phyloP scores from a whole-genome alignment of 2,113 vertebrate genomes.

The Aspidoscelis tigris region DNA sequence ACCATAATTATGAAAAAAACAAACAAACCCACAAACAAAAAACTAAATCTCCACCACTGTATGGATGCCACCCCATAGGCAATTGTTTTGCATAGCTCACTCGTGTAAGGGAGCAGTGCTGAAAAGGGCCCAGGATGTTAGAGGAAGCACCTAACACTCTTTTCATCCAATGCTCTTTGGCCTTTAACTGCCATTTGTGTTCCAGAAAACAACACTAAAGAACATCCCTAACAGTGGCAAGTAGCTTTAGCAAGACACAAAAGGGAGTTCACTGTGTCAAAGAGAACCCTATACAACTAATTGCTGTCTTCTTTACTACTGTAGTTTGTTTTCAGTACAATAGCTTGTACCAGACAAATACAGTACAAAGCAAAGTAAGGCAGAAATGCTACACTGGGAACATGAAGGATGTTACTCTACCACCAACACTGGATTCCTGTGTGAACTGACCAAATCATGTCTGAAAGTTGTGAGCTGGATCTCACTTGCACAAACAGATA shows the following conservation, averaged over 20 bases:
- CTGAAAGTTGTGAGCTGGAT: not conserved
- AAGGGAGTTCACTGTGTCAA: not conserved
- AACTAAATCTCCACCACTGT: no score
- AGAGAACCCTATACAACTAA: not conserved
- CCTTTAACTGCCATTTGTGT: no score
- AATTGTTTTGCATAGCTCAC: no score
- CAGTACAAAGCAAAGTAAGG: not conserved
- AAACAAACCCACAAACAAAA: no score
- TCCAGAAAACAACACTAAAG: no score
- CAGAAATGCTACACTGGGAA: not conserved
- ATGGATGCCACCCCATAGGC: no score
- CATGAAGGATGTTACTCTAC: not conserved
- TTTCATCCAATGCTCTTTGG: no score
- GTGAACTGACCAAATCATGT: not conserved
- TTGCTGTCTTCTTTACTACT: not conserved
- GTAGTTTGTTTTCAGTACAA: not conserved
- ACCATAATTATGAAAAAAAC: no score
- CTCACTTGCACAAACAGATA: not conserved
- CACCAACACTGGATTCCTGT: not conserved
- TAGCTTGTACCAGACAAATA: not conserved
- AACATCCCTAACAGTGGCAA: no score
- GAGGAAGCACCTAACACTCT: no score
- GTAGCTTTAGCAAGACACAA: not conserved
- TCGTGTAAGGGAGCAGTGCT: no score
- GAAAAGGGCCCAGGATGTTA: no score